phyloP scores from a whole-genome alignment of 2,797 vertebrate genomes.

The Brachyrhaphis roseni region DNA sequence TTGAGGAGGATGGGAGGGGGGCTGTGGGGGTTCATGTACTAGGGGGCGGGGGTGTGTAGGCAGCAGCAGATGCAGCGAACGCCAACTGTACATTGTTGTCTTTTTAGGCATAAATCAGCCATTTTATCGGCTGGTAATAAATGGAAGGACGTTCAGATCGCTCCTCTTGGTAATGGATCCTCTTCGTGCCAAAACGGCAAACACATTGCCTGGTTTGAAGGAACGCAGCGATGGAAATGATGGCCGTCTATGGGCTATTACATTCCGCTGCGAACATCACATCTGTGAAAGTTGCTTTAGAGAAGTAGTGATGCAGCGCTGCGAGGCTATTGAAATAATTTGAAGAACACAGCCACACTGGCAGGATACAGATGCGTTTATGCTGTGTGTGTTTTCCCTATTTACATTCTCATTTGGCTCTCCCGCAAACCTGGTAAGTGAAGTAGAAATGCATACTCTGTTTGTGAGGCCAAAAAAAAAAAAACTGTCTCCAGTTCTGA shows the following conservation, averaged over 20 bases:
- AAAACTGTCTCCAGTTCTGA: neutral
- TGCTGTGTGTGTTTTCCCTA: neutral
- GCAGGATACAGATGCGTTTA: conserved; percentile 13
- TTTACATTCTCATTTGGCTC: neutral
- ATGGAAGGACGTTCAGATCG: conserved; percentile 15
- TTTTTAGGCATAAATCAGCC: conserved; percentile 37
- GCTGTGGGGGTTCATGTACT: conserved; percentile 16
- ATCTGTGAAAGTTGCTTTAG: conserved; percentile 34
- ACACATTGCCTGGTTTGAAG: conserved; percentile 4
- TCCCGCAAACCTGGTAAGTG: conserved; percentile 8
- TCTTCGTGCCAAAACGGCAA: conserved; percentile 2
- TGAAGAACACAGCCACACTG: conserved; percentile 16
- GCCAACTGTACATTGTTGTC: conserved; percentile 22
- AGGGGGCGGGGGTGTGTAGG: conserved; percentile 23
- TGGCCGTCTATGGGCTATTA: conserved; percentile 34
- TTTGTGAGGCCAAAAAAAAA: neutral
- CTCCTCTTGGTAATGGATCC: neutral
- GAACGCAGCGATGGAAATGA: conserved; percentile 23
- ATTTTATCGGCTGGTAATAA: neutral
- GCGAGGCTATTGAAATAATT: conserved; percentile 33
- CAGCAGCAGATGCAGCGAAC: conserved; percentile 16
- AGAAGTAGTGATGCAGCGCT: conserved; percentile 37
- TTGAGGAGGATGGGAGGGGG: conserved; percentile 9
- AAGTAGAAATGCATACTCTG: conserved; percentile 8
- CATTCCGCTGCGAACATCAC: conserved; percentile 19